phyloP scores from a whole-genome alignment of 2,797 vertebrate genomes.

The Bradypodion pumilum region DNA sequence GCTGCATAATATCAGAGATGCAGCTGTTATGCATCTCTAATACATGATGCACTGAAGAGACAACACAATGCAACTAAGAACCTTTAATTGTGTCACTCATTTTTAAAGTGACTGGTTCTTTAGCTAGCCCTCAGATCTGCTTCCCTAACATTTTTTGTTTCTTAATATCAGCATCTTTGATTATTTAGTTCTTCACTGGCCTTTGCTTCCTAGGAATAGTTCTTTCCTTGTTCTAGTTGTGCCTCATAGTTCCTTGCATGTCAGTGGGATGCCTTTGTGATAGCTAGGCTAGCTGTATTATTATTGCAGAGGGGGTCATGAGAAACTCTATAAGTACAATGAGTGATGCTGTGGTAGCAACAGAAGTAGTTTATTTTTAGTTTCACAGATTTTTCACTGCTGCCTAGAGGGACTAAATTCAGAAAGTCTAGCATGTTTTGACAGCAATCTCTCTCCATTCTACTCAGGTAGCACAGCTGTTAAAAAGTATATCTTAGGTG shows the following conservation, averaged over 20 bases:
- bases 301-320: background rate
- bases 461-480: background rate
- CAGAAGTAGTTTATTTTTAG: background rate
- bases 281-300: background rate
- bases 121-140: too few species aligned
- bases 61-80: background rate
- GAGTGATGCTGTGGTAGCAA: background rate
- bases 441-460: background rate
- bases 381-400: background rate
- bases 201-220: background rate
- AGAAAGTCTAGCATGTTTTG: background rate
- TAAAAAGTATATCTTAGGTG: slow-evolving; percentile 6
- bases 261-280: background rate
- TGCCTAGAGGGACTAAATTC: background rate
- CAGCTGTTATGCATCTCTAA: too few species aligned
- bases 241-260: background rate
- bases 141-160: too few species aligned
- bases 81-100: background rate
- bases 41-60: too few species aligned
- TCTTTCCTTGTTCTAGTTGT: background rate
- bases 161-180: too few species aligned
- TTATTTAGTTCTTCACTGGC: too few species aligned
- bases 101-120: background rate
- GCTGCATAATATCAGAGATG: too few species aligned
- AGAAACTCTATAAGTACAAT: background rate